Conservation (phyloP, 2,888 invertebrate genomes). For the Gastracanthus pulcherrimus region DNA sequence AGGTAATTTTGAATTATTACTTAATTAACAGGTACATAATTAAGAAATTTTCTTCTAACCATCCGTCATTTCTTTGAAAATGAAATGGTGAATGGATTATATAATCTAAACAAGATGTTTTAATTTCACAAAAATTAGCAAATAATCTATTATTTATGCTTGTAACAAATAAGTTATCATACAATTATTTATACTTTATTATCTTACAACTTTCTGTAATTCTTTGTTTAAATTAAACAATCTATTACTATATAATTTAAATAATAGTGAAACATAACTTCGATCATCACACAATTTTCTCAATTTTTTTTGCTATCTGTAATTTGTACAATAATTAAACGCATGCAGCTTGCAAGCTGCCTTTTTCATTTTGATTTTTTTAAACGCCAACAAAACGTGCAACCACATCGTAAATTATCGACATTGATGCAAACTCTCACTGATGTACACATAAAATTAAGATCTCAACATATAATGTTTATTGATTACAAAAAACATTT, state of each 20-base stretch:
- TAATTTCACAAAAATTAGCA: too few species aligned
- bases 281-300: conserved; percentile 20
- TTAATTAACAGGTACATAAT: too few species aligned
- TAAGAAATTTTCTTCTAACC: too few species aligned
- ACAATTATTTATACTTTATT: conserved; percentile 54
- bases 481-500: conserved; percentile 43
- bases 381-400: conserved; percentile 40
- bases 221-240: conserved; percentile 39
- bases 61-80: too few species aligned
- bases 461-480: conserved; percentile 47
- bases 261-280: conserved; percentile 13
- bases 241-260: conserved; percentile 50
- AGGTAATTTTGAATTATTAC: too few species aligned
- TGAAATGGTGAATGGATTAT: too few species aligned
- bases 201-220: conserved; percentile 47
- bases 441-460: conserved; percentile 43
- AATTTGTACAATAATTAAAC: conserved; percentile 24
- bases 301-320: conserved; percentile 15
- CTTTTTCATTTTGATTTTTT: conserved; percentile 27
- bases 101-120: too few species aligned
- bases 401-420: conserved; percentile 12
- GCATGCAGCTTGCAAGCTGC: conserved; percentile 22
- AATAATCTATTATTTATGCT: too few species aligned
- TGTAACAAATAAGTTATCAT: too few species aligned
- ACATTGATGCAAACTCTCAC: conserved; percentile 27